Base-by-base conservation (phyloP, 2,888 invertebrate genomes). In the Drosophila rubida region DNA sequence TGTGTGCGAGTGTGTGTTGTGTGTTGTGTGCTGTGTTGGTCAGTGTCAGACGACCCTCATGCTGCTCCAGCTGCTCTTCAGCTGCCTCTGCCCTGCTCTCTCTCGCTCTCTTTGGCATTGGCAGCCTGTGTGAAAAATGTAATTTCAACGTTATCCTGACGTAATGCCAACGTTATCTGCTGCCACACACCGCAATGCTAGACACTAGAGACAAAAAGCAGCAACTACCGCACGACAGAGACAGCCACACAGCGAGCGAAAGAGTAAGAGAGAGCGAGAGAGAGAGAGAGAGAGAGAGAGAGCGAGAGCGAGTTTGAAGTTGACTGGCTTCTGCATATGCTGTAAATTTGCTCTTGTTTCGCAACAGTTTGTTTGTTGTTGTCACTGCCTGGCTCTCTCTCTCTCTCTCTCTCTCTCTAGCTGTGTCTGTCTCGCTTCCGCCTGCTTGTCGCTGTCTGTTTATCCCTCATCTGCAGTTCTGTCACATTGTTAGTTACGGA, bases 121-220 rank as follows among this genome's bases (percentile, higher is more conserved):
- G 63, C 72, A 69, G 67, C 64, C 62, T 78, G 80, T 85, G 82
- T 85, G 82, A 82, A 85, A 82, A 86, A 80, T 83, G 86, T 86
- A 83, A 82, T 83, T 83, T 86, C 83, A 83, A 80, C 82, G 83
- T 83, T 86, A 83, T 86, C 83, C 82, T 75, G 83, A 77, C 82
- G 80, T 83, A 83, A 86, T 83, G 77, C 86, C 83, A 83, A 67
- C 83, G 83, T 83, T 86, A 83, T 83, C 83, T 82, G 72, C 86
- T 67, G 79, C 69, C 75, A 78, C 79, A 78, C 72, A 70, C 64
- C 61, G 73, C 48, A 27, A 44, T 51, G 46, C 50, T 6, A 16
- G 50, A 35, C 45, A 42, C 35, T 25, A 32, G 39, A 49, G 42
- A 30, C 6, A 42, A 27, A 44, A 27, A 14, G 22, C 37, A 41